Evolutionary conservation across 2,888 invertebrate genomes (phyloP), one percentile per base, ranked within the genome.

Genomic region (Andricus quercusramuli): DNA sequence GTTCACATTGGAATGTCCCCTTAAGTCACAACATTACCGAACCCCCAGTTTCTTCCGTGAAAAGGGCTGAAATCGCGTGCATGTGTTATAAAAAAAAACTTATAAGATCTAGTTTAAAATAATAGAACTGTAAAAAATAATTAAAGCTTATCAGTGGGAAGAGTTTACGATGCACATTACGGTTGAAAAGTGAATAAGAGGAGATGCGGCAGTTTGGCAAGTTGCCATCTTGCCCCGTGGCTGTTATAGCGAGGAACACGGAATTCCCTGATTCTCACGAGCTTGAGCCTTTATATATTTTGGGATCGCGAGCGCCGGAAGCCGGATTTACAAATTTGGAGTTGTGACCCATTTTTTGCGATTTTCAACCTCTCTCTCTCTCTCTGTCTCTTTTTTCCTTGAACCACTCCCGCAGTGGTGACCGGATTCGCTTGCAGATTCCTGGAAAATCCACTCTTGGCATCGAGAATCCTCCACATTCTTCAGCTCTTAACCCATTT

Each of bases 281-380:
- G 78, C 66, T 13, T 74, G 47, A 77, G 77, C 32, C 29, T 74
- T 66, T 51, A 77, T 44, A 78, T 64, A 78, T 78, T 78, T 78
- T 37, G 66, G 47, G 66, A 78, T 29, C 78, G 41, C 41, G 47
- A 47, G 77, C 64, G 79, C 85, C 84, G 86, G 84, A 86, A 86
- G 76, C 84, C 67, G 80, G 80, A 85, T 80, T 87, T 83, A 86
- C 85, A 81, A 87, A 86, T 87, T 85, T 85, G 86, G 86, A 80
- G 76, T 79, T 78, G 66, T 85, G 85, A 79, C 82, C 83, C 74
- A 86, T 85, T 85, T 86, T 83, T 83, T 82, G 74, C 77, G 65
- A 83, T 85, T 82, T 82, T 78, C 59, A 56, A 77, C 51, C 67
- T 66, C 77, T 64, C 59, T 59, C 62, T 78, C 56, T 77, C 64